These are phyloP conservation scores for Delia radicum DNA, from an alignment of 1,140 invertebrate genomes.

Conservation along the genomic window DNA sequence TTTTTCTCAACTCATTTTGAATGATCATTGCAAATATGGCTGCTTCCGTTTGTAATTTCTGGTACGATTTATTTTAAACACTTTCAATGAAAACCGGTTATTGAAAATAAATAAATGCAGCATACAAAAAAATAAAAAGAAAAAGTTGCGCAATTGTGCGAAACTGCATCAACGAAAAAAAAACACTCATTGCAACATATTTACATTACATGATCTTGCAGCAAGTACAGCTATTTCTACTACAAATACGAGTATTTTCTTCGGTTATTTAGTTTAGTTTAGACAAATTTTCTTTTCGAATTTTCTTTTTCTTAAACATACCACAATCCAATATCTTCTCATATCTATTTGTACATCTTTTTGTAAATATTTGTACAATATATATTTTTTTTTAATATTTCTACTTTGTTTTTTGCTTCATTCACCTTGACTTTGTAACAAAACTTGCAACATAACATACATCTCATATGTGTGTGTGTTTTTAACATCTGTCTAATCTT, in stretches of 20 bases:
- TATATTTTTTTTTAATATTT: not conserved
- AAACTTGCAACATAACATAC: not conserved
- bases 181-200: not conserved
- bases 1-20: not conserved
- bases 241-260: too few relatives aligned
- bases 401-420: not conserved
- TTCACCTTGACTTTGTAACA: not conserved
- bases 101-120: not conserved
- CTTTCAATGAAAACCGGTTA: conserved; percentile 15
- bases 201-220: not conserved
- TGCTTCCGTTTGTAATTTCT: conserved; percentile 19
- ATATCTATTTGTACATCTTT: not conserved
- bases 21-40: not conserved
- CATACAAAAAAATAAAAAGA: not conserved
- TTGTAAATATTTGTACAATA: not conserved
- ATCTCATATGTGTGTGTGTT: not conserved
- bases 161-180: not conserved
- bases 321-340: too few relatives aligned
- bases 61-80: conserved; percentile 2
- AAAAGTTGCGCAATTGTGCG: conserved; percentile 13
- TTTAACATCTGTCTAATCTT: not conserved
- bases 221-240: not conserved
- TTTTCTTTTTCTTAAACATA: too few relatives aligned
- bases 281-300: not conserved
- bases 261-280: too few relatives aligned